These are phyloP conservation scores for Marronus borbonicus DNA, from an alignment of 2,888 invertebrate species.

Conservation along the genomic window DNA sequence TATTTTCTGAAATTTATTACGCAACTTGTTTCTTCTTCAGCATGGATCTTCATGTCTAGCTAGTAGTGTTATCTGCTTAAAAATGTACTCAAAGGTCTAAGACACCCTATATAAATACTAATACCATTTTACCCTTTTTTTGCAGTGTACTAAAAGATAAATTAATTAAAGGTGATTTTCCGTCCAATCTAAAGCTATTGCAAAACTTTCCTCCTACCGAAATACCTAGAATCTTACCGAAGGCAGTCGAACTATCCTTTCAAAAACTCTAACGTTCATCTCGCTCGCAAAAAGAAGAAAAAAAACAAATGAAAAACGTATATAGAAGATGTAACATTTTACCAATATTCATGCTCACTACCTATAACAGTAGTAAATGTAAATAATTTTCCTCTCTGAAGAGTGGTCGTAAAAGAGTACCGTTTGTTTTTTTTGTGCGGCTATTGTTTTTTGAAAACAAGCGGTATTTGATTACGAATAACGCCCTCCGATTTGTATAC, in stretches of 20 bases:
- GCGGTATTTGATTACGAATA: conserved; percentile 9
- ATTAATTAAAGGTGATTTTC: conserved; percentile 91
- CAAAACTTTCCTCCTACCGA: conserved; percentile 95
- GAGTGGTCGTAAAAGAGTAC: not conserved
- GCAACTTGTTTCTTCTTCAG: no score
- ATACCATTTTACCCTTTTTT: not conserved
- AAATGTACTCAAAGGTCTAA: no score
- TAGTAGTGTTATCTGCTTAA: no score
- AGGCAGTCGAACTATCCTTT: conserved; percentile 79
- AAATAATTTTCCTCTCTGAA: conserved; percentile 27
- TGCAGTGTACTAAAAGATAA: conserved; percentile 86
- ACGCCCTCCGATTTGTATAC: conserved; percentile 9
- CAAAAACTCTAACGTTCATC: conserved; percentile 54
- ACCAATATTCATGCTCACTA: conserved; percentile 46
- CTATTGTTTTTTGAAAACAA: not conserved
- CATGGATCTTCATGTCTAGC: no score
- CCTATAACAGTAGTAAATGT: conserved; percentile 14
- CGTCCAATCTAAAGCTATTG: conserved; percentile 92
- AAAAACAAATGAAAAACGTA: not conserved
- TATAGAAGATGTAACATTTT: conserved; percentile 7
- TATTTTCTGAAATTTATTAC: no score
- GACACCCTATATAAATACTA: no score
- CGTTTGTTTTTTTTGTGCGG: no score
- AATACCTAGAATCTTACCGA: conserved; percentile 86
- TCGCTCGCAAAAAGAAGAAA: not conserved